A percentile compares a stretch with the other conserved stretches of the same genome.
Conservation (phyloP, 1,140 invertebrate species). For the Magallana angulata region DNA sequence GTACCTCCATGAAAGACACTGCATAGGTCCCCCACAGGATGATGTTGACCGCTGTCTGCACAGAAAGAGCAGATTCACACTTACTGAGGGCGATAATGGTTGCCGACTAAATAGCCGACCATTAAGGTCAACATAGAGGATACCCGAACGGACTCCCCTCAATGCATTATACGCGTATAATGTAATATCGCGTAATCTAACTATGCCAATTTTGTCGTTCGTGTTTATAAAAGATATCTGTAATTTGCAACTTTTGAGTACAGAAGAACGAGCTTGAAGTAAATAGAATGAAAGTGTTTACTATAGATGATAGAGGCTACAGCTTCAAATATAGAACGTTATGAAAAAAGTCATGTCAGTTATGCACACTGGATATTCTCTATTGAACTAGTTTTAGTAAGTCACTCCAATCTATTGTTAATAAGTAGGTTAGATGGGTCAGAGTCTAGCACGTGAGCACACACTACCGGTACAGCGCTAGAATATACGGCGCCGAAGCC, state of each 20-base stretch:
- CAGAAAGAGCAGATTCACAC: slow-evolving; percentile 36
- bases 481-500: neutral
- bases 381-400: neutral
- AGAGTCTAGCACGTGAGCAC: neutral
- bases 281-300: too few species aligned
- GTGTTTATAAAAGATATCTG: too few species aligned
- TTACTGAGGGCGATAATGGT: neutral
- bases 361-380: too few species aligned
- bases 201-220: too few species aligned
- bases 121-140: neutral
- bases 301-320: too few species aligned
- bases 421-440: neutral
- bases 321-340: too few species aligned
- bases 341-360: too few species aligned
- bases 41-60: slow-evolving; percentile 58
- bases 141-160: neutral
- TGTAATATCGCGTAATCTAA: too few species aligned
- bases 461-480: neutral
- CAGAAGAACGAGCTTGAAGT: too few species aligned
- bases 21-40: slow-evolving; percentile 64
- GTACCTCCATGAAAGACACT: slow-evolving; percentile 63
- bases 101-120: neutral
- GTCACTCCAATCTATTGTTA: slow-evolving; percentile 24
- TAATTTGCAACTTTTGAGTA: too few species aligned
- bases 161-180: too few species aligned